Percentiles rank a stretch among this genome's conserved stretches.
These are phyloP conservation scores for Adineta ricciae DNA, from an alignment of 2,888 invertebrate genomes.

Conservation along the genomic window DNA sequence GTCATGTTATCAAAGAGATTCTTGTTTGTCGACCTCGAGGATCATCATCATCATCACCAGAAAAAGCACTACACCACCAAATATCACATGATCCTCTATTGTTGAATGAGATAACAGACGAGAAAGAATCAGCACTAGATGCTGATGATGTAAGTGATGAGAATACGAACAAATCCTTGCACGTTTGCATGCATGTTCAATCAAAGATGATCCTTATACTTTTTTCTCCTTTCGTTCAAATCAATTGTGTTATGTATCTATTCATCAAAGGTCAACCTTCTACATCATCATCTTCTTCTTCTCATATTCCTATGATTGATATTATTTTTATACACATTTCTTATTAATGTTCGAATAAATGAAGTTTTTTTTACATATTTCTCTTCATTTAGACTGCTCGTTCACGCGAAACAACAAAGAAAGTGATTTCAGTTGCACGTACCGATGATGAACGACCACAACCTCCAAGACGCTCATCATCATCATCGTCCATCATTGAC, in stretches of 20 bases:
- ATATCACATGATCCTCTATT: too few relatives aligned
- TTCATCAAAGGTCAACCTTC: not conserved
- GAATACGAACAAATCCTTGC: not conserved
- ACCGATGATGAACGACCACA: not conserved
- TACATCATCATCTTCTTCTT: too few relatives aligned
- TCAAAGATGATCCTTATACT: not conserved
- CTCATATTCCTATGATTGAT: not conserved
- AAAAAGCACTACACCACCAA: too few relatives aligned
- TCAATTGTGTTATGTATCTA: too few relatives aligned
- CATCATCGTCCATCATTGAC: not conserved
- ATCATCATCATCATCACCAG: not conserved
- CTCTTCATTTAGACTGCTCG: not conserved
- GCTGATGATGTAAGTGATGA: not conserved
- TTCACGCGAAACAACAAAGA: not conserved
- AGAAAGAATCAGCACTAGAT: not conserved
- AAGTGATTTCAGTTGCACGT: not conserved
- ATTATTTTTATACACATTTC: not conserved
- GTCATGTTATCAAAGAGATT: not conserved
- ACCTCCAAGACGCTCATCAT: not conserved
- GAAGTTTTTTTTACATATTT: not conserved
- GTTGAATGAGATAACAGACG: not conserved
- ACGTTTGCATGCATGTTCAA: not conserved
- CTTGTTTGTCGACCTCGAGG: not conserved
- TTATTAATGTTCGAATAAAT: not conserved
- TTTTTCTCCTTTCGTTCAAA: too few relatives aligned